These are phyloP conservation scores for Rallus limicola DNA, from an alignment of 2,113 vertebrate species.

Conservation along the genomic window DNA sequence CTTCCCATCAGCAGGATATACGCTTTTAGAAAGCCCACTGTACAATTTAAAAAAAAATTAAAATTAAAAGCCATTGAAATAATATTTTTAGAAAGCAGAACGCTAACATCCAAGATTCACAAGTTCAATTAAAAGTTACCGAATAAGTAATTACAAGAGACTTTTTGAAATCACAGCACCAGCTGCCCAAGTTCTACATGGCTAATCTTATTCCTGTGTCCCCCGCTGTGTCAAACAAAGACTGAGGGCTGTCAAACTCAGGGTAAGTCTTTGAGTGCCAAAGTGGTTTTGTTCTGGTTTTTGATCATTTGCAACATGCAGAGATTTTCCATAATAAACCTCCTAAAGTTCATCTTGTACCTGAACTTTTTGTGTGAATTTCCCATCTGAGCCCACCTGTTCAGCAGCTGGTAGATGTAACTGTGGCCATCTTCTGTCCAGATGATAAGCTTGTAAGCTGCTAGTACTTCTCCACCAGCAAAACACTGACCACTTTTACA, in stretches of 20 bases:
- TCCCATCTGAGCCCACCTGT: slow-evolving; percentile 85
- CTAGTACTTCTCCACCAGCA: slow-evolving; percentile 81
- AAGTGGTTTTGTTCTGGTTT: slow-evolving; percentile 82
- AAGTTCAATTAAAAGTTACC: slow-evolving; percentile 68
- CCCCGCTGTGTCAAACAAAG: slow-evolving; percentile 82
- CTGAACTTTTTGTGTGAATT: slow-evolving; percentile 73
- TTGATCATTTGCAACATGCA: slow-evolving; percentile 79
- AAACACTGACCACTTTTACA: slow-evolving; percentile 65
- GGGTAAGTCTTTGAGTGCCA: slow-evolving; percentile 78
- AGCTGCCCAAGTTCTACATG: slow-evolving; percentile 83
- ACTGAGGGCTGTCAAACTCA: slow-evolving; percentile 68
- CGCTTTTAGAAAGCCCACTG: slow-evolving; percentile 78
- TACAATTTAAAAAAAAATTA: background rate
- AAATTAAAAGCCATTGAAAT: slow-evolving; percentile 24
- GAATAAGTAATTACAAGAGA: slow-evolving; percentile 75
- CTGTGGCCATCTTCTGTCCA: slow-evolving; percentile 82
- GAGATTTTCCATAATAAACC: slow-evolving; percentile 81
- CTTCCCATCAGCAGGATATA: slow-evolving; percentile 67
- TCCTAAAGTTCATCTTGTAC: slow-evolving; percentile 80
- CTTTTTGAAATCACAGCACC: slow-evolving; percentile 78
- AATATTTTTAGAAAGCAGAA: background rate
- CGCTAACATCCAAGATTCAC: slow-evolving; percentile 40
- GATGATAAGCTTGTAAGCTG: slow-evolving; percentile 79
- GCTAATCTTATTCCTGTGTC: slow-evolving; percentile 77
- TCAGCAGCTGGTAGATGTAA: slow-evolving; percentile 87